Conservation (phyloP, 2,888 invertebrate genomes). For the Daptonema setosum region DNA sequence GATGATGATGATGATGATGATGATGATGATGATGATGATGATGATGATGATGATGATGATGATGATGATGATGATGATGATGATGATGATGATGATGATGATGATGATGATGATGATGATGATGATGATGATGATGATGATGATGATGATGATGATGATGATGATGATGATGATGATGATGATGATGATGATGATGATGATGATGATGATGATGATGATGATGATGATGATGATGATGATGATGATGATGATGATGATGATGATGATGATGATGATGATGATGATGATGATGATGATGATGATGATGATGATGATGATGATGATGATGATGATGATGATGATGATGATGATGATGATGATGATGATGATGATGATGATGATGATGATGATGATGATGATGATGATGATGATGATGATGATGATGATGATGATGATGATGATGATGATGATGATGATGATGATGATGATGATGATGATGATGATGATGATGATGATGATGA, state of each 20-base stretch:
- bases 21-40: conserved; percentile 4
- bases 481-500: conserved; percentile 4
- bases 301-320: conserved; percentile 4
- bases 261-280: conserved; percentile 4
- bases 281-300: conserved; percentile 4
- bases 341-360: conserved; percentile 4
- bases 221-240: conserved; percentile 4
- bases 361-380: conserved; percentile 4
- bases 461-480: conserved; percentile 4
- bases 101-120: conserved; percentile 4
- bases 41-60: conserved; percentile 4
- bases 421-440: conserved; percentile 4
- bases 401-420: conserved; percentile 3
- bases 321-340: conserved; percentile 4
- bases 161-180: conserved; percentile 4
- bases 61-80: conserved; percentile 4
- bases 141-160: conserved; percentile 4
- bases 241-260: conserved; percentile 4
- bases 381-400: conserved; percentile 4
- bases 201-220: conserved; percentile 4
- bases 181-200: conserved; percentile 4
- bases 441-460: conserved; percentile 4
- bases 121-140: conserved; percentile 4
- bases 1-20: conserved; percentile 3
- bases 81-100: conserved; percentile 4